A percentile compares a stretch with the other conserved stretches of the same genome.
Evolutionary conservation across 2,888 invertebrate species (phyloP).

Genomic region (Caenorhabditis parvicauda): DNA sequence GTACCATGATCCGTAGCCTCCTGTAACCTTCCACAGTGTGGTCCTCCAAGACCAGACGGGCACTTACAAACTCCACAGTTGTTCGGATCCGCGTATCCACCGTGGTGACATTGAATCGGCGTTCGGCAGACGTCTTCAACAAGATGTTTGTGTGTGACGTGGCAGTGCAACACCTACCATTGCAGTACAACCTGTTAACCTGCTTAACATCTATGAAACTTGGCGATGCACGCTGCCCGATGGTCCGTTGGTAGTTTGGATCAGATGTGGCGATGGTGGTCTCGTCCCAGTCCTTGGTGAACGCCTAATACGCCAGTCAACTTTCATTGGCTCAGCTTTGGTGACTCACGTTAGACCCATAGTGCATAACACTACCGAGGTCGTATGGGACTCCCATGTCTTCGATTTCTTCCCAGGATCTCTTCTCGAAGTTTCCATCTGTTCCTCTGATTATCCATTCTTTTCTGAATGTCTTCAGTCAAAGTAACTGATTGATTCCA

Average conservation of each 20-base stretch:
- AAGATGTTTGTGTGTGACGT: no score
- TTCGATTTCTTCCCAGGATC: conserved; percentile 50
- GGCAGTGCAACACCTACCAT: conserved; percentile 35
- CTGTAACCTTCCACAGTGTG: conserved; percentile 22
- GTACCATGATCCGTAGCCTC: conserved; percentile 21
- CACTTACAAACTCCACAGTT: conserved; percentile 54
- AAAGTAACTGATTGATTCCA: background rate
- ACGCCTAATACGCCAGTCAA: conserved; percentile 31
- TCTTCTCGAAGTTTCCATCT: conserved; percentile 54
- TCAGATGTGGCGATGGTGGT: conserved; percentile 50
- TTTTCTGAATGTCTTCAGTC: conserved; percentile 22
- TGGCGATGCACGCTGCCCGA: conserved; percentile 50
- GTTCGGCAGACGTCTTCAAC: conserved; percentile 43
- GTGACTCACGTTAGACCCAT: conserved; percentile 43
- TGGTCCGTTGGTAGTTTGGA: conserved; percentile 48
- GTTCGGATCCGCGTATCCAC: conserved; percentile 56
- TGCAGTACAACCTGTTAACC: conserved; percentile 55
- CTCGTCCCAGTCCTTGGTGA: conserved; percentile 55
- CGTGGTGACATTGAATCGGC: conserved; percentile 36
- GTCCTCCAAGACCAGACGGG: conserved; percentile 41
- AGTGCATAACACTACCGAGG: conserved; percentile 56
- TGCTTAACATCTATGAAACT: conserved; percentile 59
- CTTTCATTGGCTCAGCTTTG: background rate
- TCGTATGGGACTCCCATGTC: conserved; percentile 58
- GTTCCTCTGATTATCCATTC: conserved; percentile 53